These are phyloP conservation scores for Diplogasteroides magnus DNA, from an alignment of 1,140 invertebrate genomes.

Conservation along the genomic window DNA sequence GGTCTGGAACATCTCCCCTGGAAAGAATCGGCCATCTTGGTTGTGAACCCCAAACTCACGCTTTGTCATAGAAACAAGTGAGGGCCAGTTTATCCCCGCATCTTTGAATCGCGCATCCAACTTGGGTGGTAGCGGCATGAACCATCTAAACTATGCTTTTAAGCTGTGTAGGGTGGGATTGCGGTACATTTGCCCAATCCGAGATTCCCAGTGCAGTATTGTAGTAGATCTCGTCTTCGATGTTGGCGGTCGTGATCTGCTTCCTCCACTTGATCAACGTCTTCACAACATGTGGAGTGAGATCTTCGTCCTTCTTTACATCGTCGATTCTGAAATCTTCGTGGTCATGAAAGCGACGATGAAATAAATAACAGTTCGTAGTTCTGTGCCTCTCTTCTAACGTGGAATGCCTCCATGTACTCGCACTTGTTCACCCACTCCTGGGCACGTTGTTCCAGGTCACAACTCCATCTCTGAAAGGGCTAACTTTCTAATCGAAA, in stretches of 20 bases:
- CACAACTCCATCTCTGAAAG: background rate
- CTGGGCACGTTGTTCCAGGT: background rate
- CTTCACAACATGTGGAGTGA: too few relatives aligned
- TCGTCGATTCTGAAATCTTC: too few relatives aligned
- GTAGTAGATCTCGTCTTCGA: background rate
- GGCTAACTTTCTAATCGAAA: background rate
- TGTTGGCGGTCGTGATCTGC: background rate
- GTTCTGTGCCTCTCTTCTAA: background rate
- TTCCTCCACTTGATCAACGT: background rate
- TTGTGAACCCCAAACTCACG: background rate
- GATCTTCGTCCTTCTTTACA: too few relatives aligned
- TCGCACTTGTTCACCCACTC: background rate
- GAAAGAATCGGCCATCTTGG: background rate
- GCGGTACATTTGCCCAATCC: background rate
- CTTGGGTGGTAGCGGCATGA: background rate
- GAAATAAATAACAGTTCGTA: too few relatives aligned
- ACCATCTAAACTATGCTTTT: background rate
- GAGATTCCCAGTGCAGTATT: background rate
- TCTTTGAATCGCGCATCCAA: background rate
- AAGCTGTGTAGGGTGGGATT: background rate
- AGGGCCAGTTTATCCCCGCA: background rate
- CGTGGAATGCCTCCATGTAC: background rate
- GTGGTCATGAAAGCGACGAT: too few relatives aligned
- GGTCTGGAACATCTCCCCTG: background rate
- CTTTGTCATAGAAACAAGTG: background rate